phyloP scores from a whole-genome alignment of 2,888 invertebrate species.

The Drosophila kambysellisi region DNA sequence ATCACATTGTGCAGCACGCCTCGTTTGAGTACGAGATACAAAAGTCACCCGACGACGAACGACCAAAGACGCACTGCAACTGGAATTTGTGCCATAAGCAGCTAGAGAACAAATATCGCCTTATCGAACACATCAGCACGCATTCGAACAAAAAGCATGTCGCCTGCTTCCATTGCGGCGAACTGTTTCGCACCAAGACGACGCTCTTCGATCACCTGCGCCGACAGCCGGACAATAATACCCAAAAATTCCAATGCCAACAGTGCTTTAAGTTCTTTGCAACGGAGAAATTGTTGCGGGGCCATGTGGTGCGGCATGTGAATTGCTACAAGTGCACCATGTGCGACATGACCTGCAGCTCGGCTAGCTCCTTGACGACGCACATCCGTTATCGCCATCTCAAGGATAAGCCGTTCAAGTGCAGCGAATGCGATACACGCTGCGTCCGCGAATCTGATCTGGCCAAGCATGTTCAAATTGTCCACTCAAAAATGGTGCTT shows the following conservation, averaged over 20 bases:
- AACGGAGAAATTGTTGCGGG: slow-evolving; percentile 91
- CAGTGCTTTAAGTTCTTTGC: slow-evolving; percentile 94
- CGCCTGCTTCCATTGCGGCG: slow-evolving; percentile 97
- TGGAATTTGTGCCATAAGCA: slow-evolving; percentile 82
- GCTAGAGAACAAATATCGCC: slow-evolving; percentile 87
- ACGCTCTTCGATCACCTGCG: slow-evolving; percentile 94
- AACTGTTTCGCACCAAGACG: slow-evolving; percentile 92
- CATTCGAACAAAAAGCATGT: slow-evolving; percentile 95
- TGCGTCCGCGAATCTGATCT: slow-evolving; percentile 88
- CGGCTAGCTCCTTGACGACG: slow-evolving; percentile 90
- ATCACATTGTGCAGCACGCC: slow-evolving; percentile 83
- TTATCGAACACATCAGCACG: slow-evolving; percentile 91
- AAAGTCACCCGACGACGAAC: slow-evolving; percentile 77
- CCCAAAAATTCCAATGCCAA: slow-evolving; percentile 90
- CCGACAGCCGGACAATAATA: slow-evolving; percentile 90
- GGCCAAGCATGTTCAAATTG: slow-evolving; percentile 86
- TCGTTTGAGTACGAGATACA: slow-evolving; percentile 85
- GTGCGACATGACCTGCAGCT: slow-evolving; percentile 96
- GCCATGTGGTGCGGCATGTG: slow-evolving; percentile 95
- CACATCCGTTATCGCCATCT: slow-evolving; percentile 93
- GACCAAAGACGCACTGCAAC: slow-evolving; percentile 80
- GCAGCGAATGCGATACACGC: slow-evolving; percentile 88
- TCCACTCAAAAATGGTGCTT: slow-evolving; percentile 85
- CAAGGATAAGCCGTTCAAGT: slow-evolving; percentile 88
- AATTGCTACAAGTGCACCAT: slow-evolving; percentile 94